These are phyloP conservation scores for Mohoua ochrocephala DNA, from an alignment of 2,113 vertebrate species.

Conservation along the genomic window DNA sequence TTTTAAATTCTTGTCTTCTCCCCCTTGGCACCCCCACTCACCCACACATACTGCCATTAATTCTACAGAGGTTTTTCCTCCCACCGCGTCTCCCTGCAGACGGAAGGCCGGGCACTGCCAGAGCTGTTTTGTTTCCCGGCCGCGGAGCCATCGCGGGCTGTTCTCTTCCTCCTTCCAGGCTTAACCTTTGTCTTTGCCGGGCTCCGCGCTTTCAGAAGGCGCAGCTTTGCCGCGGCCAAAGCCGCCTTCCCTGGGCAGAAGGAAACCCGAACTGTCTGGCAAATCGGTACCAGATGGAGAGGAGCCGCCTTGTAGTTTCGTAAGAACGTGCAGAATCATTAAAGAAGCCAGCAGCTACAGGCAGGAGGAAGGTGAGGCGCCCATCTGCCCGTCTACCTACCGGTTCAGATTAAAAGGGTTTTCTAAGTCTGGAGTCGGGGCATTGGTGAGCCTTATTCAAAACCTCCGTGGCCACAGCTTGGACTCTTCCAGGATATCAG, in stretches of 20 bases:
- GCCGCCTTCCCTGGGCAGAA: neutral
- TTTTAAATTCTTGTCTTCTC: neutral
- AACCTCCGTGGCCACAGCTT: neutral
- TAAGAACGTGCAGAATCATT: neutral
- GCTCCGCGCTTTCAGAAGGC: neutral
- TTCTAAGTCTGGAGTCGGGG: neutral
- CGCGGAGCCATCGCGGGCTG: neutral
- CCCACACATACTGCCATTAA: neutral
- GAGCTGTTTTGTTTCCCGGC: neutral
- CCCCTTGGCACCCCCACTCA: neutral
- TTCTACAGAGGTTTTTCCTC: neutral
- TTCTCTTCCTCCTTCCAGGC: neutral
- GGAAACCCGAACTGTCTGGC: conserved; percentile 39
- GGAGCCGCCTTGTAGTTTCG: neutral
- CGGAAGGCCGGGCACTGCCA: neutral
- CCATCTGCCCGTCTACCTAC: neutral
- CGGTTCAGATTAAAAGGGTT: neutral
- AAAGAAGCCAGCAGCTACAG: neutral
- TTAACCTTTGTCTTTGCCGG: conserved; percentile 9
- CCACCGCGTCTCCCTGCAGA: neutral
- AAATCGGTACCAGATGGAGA: conserved; percentile 69
- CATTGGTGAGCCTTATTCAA: neutral
- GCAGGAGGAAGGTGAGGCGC: neutral
- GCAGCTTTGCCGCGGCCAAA: conserved; percentile 18
- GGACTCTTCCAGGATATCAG: neutral